phyloP scores from a whole-genome alignment of 1,140 invertebrate genomes.

The Lineus longissimus region DNA sequence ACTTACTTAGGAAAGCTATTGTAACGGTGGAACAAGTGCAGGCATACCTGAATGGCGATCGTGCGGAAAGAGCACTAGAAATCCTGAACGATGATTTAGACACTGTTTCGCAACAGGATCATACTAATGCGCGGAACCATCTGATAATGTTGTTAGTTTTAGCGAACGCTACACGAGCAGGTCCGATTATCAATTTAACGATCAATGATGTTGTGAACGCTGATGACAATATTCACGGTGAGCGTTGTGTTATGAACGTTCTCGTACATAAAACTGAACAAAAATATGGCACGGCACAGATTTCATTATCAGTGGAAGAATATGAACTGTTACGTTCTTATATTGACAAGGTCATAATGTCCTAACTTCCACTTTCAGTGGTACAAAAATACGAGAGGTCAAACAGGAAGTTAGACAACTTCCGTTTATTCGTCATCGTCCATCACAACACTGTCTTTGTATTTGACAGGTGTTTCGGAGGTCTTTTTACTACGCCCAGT shows the following conservation, averaged over 20 bases:
- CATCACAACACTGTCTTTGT: conserved; percentile 6
- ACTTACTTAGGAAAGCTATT: neutral
- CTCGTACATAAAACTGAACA: neutral
- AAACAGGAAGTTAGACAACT: no score
- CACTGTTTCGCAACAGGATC: neutral
- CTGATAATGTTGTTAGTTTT: neutral
- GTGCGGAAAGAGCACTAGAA: neutral
- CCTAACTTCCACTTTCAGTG: no score
- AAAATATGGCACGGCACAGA: neutral
- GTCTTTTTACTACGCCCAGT: neutral
- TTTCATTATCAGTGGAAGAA: neutral
- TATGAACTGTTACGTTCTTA: neutral
- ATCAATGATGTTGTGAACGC: neutral
- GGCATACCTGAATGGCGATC: neutral
- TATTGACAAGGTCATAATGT: no score
- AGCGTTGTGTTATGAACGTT: neutral
- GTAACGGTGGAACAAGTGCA: neutral
- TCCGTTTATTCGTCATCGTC: conserved; percentile 1
- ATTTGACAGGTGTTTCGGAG: neutral
- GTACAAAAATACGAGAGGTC: no score
- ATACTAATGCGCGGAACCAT: neutral
- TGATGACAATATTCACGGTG: neutral
- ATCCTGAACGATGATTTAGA: neutral
- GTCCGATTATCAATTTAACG: neutral
- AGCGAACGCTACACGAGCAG: neutral